These are phyloP conservation scores for Coreoperca whiteheadi DNA, from an alignment of 2,113 vertebrate species.

Conservation along the genomic window DNA sequence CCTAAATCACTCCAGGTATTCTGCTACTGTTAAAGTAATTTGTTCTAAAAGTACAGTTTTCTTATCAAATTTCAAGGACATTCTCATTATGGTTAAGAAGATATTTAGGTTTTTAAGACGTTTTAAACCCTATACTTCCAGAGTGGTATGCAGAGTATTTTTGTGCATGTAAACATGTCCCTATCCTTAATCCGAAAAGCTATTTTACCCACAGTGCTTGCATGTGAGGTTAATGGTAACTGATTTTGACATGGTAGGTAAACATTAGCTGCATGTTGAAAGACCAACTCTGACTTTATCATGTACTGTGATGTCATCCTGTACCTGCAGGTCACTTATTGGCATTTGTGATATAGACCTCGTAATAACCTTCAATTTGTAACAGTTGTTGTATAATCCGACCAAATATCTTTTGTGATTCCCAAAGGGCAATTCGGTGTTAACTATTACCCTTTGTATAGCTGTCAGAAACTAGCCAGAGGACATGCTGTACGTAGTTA, in stretches of 20 bases:
- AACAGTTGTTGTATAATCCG: constrained; percentile 61
- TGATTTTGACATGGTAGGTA: constrained; percentile 55
- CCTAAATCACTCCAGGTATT: constrained; percentile 19
- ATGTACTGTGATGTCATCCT: constrained; percentile 39
- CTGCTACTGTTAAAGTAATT: neutral
- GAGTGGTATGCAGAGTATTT: constrained; percentile 17
- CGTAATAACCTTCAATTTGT: constrained; percentile 54
- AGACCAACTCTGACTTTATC: constrained; percentile 50
- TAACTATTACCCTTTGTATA: constrained; percentile 61
- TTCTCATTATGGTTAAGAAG: neutral
- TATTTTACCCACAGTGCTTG: constrained; percentile 55
- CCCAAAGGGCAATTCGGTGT: constrained; percentile 66
- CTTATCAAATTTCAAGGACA: neutral
- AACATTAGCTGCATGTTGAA: constrained; percentile 67
- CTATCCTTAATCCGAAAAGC: constrained; percentile 39
- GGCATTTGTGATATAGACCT: constrained; percentile 66
- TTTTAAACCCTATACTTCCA: constrained; percentile 14
- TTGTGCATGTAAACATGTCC: constrained; percentile 70
- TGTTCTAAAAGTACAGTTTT: neutral
- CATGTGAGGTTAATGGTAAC: constrained; percentile 65
- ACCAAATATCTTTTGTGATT: constrained; percentile 70
- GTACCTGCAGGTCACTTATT: constrained; percentile 66
- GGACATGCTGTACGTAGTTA: constrained; percentile 60
- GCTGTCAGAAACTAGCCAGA: constrained; percentile 66
- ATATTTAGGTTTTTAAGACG: neutral